Percentiles rank a stretch among this genome's conserved stretches.
phyloP scores from a whole-genome alignment of 92 coral and sea anemone genomes.

The Porites divaricata region DNA sequence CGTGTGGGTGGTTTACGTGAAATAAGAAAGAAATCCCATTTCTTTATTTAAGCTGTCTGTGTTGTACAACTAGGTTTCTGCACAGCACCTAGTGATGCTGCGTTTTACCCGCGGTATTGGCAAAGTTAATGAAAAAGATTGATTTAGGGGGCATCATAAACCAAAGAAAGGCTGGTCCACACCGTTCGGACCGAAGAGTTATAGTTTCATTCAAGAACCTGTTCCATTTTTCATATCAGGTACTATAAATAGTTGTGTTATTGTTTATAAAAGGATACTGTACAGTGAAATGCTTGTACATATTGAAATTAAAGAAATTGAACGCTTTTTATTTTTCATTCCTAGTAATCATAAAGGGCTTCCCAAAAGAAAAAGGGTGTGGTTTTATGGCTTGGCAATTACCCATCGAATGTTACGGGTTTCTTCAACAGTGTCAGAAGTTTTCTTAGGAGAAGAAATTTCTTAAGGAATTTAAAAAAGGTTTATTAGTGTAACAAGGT shows the following conservation, averaged over 20 bases:
- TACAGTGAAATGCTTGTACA: constrained; percentile 22
- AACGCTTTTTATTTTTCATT: background rate
- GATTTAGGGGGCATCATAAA: background rate
- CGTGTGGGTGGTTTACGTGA: too few species aligned
- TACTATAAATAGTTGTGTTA: background rate
- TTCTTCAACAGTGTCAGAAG: too few species aligned
- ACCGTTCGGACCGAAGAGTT: background rate
- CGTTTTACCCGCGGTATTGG: background rate
- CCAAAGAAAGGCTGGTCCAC: background rate
- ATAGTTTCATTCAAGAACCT: background rate
- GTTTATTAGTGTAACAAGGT: too few species aligned
- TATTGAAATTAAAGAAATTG: constrained; percentile 12
- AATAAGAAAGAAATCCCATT: constrained; percentile 5
- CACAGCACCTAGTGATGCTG: background rate
- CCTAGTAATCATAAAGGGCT: background rate
- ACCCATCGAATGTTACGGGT: too few species aligned
- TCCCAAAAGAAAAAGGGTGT: too few species aligned
- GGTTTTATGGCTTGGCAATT: too few species aligned
- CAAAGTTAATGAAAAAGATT: background rate
- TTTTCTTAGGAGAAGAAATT: too few species aligned
- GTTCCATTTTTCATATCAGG: background rate
- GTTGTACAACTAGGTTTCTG: background rate
- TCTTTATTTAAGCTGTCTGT: background rate
- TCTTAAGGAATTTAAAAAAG: too few species aligned
- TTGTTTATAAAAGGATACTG: constrained; percentile 3